phyloP scores from a whole-genome alignment of 2,797 vertebrate genomes.

The Notamacropus eugenii region DNA sequence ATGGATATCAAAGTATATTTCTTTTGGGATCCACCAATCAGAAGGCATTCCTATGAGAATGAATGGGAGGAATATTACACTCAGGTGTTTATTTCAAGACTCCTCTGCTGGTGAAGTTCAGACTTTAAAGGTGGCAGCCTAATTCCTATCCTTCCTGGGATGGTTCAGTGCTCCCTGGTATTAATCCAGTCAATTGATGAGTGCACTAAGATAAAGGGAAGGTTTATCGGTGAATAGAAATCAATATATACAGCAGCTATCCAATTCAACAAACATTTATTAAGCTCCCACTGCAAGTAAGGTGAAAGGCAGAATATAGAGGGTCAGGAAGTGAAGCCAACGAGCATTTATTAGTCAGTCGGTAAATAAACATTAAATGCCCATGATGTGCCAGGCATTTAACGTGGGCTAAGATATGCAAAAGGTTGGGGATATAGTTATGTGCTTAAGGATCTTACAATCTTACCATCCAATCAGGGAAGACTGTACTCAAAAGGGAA shows the following conservation, averaged over 20 bases:
- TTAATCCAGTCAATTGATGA: background rate
- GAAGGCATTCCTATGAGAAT: background rate
- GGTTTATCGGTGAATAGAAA: background rate
- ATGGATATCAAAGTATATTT: background rate
- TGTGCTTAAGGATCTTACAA: background rate
- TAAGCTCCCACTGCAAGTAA: background rate
- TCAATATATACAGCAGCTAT: background rate
- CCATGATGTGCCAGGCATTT: background rate
- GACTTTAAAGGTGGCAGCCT: background rate
- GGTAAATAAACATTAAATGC: background rate
- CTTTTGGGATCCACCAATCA: background rate
- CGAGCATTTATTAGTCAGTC: background rate
- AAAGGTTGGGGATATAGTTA: background rate
- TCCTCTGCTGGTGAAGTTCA: background rate
- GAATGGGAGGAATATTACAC: background rate
- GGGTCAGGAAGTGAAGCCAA: background rate
- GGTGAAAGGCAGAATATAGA: background rate
- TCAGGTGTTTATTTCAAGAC: background rate
- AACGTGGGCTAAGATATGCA: background rate
- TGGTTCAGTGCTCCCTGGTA: background rate
- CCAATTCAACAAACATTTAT: background rate
- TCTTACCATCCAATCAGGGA: background rate
- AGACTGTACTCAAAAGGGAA: background rate
- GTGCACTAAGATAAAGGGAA: background rate
- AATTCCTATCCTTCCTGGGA: background rate